Evolutionary conservation across 2,797 vertebrate species (phyloP).

Genomic region (Crenuchus spilurus): DNA sequence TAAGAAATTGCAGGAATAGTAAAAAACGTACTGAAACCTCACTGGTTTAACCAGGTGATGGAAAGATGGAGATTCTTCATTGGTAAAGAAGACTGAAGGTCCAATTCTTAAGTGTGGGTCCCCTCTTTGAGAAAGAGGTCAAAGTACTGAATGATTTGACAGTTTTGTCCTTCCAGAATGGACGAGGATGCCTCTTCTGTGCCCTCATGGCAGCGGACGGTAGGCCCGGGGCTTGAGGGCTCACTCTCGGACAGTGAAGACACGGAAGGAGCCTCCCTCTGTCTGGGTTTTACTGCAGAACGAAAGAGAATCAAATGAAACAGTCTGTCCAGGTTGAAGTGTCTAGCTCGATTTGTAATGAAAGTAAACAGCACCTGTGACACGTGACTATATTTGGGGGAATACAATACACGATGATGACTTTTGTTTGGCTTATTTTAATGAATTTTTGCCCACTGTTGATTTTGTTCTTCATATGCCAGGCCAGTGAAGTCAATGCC

Average conservation of each 20-base stretch:
- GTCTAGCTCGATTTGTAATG: not conserved
- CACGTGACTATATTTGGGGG: not conserved
- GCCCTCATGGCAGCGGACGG: slow-evolving; percentile 33
- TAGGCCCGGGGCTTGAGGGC: slow-evolving; percentile 2
- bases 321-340: not conserved
- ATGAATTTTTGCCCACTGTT: not conserved
- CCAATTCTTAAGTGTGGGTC: slow-evolving; percentile 35
- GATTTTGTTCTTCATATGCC: not conserved
- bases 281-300: slow-evolving; percentile 74
- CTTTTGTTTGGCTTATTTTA: not conserved
- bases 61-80: slow-evolving; percentile 32
- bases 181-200: slow-evolving; percentile 50
- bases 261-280: slow-evolving; percentile 78
- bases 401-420: not conserved
- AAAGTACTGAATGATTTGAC: slow-evolving; percentile 56
- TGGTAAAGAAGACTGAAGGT: slow-evolving; percentile 41
- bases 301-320: slow-evolving; percentile 42
- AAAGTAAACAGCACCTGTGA: not conserved
- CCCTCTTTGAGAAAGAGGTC: slow-evolving; percentile 46
- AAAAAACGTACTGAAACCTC: slow-evolving; percentile 31
- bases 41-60: slow-evolving; percentile 4
- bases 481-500: not conserved
- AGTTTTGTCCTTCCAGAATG: slow-evolving; percentile 55
- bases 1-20: slow-evolving; percentile 45
- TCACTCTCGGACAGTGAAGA: slow-evolving; percentile 78